Conservation (phyloP, 2,113 vertebrate species). For the Hypomesus transpacificus region DNA sequence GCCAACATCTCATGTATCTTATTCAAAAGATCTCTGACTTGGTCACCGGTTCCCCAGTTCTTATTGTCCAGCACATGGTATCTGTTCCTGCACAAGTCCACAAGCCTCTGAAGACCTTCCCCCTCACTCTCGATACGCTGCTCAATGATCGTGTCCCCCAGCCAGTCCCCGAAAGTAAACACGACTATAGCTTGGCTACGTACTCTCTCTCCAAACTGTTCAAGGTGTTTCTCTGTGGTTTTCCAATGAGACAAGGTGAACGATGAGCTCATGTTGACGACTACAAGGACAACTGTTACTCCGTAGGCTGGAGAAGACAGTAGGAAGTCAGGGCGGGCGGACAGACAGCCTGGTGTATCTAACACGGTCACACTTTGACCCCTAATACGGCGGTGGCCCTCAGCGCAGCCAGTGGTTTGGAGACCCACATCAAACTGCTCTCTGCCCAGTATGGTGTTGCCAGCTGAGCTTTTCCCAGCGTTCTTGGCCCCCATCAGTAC, state of each 20-base stretch:
- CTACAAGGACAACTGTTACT: constrained; percentile 49
- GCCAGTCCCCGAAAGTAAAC: constrained; percentile 66
- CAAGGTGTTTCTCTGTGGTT: constrained; percentile 49
- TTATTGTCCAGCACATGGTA: constrained; percentile 66
- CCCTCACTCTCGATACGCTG: constrained; percentile 64
- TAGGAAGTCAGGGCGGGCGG: constrained; percentile 39
- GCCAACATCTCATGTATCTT: constrained; percentile 55
- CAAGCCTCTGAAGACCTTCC: constrained; percentile 47
- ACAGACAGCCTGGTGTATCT: constrained; percentile 53
- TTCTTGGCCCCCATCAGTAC: constrained; percentile 52
- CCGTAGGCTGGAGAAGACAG: constrained; percentile 6
- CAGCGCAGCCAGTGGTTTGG: constrained; percentile 24
- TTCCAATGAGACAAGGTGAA: constrained; percentile 40
- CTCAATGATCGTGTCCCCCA: constrained; percentile 57
- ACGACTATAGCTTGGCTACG: constrained; percentile 55
- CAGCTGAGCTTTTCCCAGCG: constrained; percentile 65
- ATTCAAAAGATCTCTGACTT: constrained; percentile 51
- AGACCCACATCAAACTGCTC: constrained; percentile 32
- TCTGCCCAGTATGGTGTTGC: constrained; percentile 60
- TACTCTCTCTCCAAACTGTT: constrained; percentile 11
- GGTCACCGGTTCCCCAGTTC: constrained; percentile 23
- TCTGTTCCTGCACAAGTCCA: constrained; percentile 60
- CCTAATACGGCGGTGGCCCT: constrained; percentile 15
- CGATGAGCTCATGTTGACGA: constrained; percentile 59
- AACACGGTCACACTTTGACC: constrained; percentile 45